Evolutionary conservation across 2,113 vertebrate genomes (phyloP).

Genomic region (Ovis aries): ARS-UI_Ramb_v3.0 NC_056061.1:87394001-87394500

Average conservation of each 20-base stretch:
- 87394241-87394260: not conserved
- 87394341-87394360: not conserved
- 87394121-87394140: not conserved
- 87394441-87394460: not conserved
- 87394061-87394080: not conserved
- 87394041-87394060: accelerated
- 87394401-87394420: not conserved
- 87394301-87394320: not conserved
- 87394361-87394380: not conserved
- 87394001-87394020: no score
- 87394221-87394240: not conserved
- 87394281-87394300: not conserved
- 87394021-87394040: accelerated
- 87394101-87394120: not conserved
- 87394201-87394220: not conserved
- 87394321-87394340: not conserved
- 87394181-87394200: not conserved
- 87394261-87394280: not conserved
- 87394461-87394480: not conserved
- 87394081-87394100: no score
- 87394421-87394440: not conserved
- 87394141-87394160: not conserved
- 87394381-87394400: not conserved
- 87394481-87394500: no score
- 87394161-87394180: not conserved